Base-by-base conservation (phyloP, 1,140 invertebrate genomes). In the Drosophila lini region DNA sequence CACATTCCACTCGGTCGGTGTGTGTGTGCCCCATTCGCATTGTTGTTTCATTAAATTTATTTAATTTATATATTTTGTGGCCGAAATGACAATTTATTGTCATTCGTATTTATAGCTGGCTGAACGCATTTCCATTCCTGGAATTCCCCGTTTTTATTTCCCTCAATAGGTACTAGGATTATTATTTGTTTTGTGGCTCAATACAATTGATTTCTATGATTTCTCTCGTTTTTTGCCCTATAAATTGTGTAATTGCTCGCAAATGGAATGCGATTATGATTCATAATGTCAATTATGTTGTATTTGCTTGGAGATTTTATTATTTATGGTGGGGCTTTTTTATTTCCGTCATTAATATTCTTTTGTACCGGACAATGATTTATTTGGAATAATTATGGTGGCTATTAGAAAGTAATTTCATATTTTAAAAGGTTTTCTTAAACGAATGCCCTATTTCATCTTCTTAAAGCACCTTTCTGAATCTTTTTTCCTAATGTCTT, bases 1-100 rank as follows among this genome's bases (percentile, higher is more conserved):
- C 45, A 71, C 56, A 74, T 55, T 61, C 57, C 69, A 38, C 15
- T 53, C 2, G 25, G 25, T 31, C 16, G 34, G 50, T 25, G 13
- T 9, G 10, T 34, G 31, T 31, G 28, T 31, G 28, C n/a, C 40
- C 22, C 16, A 28, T 41, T 41, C 19, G 22, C 22, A 25, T 45
- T 78, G 57, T 71, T 78, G 38, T 79, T 82, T 59, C 56, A 86
- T 86, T 81, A 75, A 60, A 83, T 88, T 88, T 78, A 65, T 75
- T 89, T 78, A 68, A 79, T 85, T 85, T 81, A 63, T 81, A 78
- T 75, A 70, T 81, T 75, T 89, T 88, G 69, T 69, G 59, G 52
- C 65, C 77, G 56, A 57, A 73, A 78, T 74, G 62, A 80, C 78
- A 80, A 88, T 88, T 89, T 88, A 88, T 88, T 80, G 74, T 86